Percentiles rank a stretch among this genome's conserved stretches.
Evolutionary conservation across 2,888 invertebrate genomes (phyloP).

Genomic region (Euspilapteryx auroguttella): DNA sequence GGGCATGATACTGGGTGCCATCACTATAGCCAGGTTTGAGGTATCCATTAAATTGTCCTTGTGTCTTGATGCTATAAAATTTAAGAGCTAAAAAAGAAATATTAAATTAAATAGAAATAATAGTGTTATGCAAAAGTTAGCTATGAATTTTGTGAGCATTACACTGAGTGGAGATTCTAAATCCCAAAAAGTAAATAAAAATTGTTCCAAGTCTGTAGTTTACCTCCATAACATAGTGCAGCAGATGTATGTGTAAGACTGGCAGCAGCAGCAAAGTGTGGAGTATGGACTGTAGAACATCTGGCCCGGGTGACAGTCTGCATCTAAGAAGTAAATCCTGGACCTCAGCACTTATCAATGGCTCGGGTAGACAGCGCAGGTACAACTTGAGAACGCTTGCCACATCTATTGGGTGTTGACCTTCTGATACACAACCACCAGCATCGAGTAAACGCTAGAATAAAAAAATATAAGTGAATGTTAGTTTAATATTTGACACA

Average conservation of each 20-base stretch:
- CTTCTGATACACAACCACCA: slow-evolving; percentile 69
- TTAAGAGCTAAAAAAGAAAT: slow-evolving; percentile 60
- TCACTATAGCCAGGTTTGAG: slow-evolving; percentile 81
- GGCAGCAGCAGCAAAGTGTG: slow-evolving; percentile 76
- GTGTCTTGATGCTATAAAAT: slow-evolving; percentile 68
- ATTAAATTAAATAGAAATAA: too few species aligned
- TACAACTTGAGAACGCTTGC: slow-evolving; percentile 86
- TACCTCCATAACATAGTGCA: slow-evolving; percentile 83
- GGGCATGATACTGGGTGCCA: slow-evolving; percentile 87
- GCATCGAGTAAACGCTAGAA: slow-evolving; percentile 68
- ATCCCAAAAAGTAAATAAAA: too few species aligned
- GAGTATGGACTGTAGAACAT: slow-evolving; percentile 66
- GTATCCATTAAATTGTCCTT: slow-evolving; percentile 81
- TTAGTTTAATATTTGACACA: slow-evolving; percentile 3
- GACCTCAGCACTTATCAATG: slow-evolving; percentile 72
- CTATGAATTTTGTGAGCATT: too few species aligned
- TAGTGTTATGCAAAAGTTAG: too few species aligned
- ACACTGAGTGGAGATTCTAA: too few species aligned
- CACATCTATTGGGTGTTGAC: slow-evolving; percentile 80
- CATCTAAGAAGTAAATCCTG: slow-evolving; percentile 79
- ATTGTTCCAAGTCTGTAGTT: too few species aligned
- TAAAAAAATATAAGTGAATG: too few species aligned
- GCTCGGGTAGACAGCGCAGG: slow-evolving; percentile 82
- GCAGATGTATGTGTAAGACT: slow-evolving; percentile 72
- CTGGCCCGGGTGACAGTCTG: slow-evolving; percentile 57